Percentiles rank a stretch among this genome's conserved stretches.
Conservation (phyloP, 1,140 invertebrate species). For the Brachionus rubens region DNA sequence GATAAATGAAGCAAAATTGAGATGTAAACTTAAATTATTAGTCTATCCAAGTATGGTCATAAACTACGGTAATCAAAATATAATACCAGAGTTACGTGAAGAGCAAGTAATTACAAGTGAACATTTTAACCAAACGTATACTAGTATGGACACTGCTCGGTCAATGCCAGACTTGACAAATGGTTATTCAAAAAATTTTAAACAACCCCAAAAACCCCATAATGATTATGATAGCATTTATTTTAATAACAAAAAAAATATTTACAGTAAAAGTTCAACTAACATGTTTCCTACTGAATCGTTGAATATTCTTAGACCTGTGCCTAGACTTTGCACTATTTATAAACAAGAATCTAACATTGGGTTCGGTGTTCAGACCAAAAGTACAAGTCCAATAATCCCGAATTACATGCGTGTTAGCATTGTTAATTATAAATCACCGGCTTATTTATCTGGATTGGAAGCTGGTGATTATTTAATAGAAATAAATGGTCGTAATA, state of each 20-base stretch:
- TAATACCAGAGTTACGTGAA: conserved; percentile 13
- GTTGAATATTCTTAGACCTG: conserved; percentile 2
- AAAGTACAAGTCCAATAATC: not conserved
- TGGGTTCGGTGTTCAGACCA: conserved; percentile 29
- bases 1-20: conserved; percentile 28
- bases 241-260: not conserved
- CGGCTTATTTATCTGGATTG: conserved; percentile 29
- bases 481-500: conserved; percentile 35
- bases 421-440: conserved; percentile 44
- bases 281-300: not conserved
- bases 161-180: conserved; percentile 17
- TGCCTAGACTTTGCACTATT: conserved; percentile 32
- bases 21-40: conserved; percentile 16
- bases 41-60: conserved; percentile 32
- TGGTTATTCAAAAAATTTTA: conserved; percentile 15
- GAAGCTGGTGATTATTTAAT: conserved; percentile 22
- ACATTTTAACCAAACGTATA: conserved; percentile 36
- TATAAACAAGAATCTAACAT: conserved; percentile 38
- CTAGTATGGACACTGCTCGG: conserved; percentile 7
- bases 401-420: conserved; percentile 38
- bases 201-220: not conserved
- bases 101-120: not conserved
- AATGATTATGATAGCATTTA: not conserved
- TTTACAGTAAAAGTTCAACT: not conserved
- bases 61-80: conserved; percentile 23